Base-by-base conservation (phyloP, 2,113 vertebrate genomes). In the Ageneiosus marmoratus region DNA sequence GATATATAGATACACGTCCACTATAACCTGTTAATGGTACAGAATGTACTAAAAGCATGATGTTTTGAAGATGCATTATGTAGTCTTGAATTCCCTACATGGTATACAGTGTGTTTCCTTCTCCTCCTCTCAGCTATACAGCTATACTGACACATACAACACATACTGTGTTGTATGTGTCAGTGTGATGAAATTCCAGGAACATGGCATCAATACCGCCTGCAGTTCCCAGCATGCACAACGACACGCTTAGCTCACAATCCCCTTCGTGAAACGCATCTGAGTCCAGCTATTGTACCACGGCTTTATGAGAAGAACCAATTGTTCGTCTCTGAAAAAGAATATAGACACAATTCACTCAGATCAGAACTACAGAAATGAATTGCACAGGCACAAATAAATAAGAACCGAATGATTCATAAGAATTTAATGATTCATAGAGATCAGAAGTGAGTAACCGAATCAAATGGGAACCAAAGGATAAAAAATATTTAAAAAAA, bases 271-370 rank as follows among this genome's bases (percentile, higher is more conserved):
- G 72, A 77, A 58, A 51, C 62, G 37, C 27, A n/a, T 80, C 83
- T 76, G 46, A 83, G 11, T 87, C 70, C 51, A 55, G n/a, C 75
- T 80, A n/a, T 62, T 72, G 83, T 58, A 58, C 56, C 29, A 58
- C 75, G 1, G 20, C 41, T n/a, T 75, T 2, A 53, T 75, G n/a
- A 34, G 16, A 51, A 51, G 29, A 75, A 53, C 7, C 4, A 4
- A 48, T 27, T 16, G 50, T 75, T 37, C 29, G 4, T 34, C 18
- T 48, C 5, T 8, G 24, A 51, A 75, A 34, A 51, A 32, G 24
- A 34, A 11, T 29, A 48, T 48, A 73, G 24, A 48, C 46, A 29
- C 0, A 3, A 32, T 51, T 51, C 27, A 51, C 10, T 51, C 16
- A 53, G 20, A 53, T 73, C 44, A 50, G 24, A 73, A 16, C 24